Conservation (phyloP, 2,797 vertebrate genomes). For the Glyptemys insculpta region DNA sequence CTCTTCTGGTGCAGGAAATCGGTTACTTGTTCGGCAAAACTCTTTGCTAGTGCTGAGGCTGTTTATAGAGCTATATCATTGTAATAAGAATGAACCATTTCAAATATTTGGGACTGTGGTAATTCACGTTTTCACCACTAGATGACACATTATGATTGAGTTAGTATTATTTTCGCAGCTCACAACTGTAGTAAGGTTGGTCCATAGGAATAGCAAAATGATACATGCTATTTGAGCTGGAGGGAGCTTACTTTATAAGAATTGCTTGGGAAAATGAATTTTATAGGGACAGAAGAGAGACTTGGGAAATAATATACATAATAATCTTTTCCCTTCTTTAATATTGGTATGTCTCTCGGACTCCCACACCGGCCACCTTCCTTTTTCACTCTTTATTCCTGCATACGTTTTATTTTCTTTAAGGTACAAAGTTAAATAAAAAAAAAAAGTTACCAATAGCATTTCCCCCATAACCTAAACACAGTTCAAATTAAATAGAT, state of each 20-base stretch:
- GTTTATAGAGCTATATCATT: background rate
- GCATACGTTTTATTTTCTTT: background rate
- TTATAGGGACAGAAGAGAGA: background rate
- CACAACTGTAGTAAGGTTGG: accelerated
- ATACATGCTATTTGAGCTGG: accelerated
- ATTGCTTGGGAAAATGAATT: background rate
- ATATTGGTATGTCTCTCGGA: background rate
- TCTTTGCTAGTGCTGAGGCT: background rate
- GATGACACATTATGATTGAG: slow-evolving; percentile 35
- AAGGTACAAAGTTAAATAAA: background rate
- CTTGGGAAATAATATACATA: background rate
- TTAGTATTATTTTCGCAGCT: accelerated
- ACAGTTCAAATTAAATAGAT: background rate
- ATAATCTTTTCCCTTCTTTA: background rate
- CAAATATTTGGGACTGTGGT: background rate
- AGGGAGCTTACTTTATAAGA: background rate
- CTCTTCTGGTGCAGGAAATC: background rate
- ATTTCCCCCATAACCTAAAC: background rate
- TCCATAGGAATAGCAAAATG: background rate
- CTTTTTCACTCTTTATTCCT: background rate
- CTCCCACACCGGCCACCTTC: accelerated
- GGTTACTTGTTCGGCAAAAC: background rate
- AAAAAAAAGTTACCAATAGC: background rate
- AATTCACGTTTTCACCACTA: background rate
- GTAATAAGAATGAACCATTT: background rate